Evolutionary conservation across 2,888 invertebrate species (phyloP).

Genomic region (Polymixis lichenea): DNA sequence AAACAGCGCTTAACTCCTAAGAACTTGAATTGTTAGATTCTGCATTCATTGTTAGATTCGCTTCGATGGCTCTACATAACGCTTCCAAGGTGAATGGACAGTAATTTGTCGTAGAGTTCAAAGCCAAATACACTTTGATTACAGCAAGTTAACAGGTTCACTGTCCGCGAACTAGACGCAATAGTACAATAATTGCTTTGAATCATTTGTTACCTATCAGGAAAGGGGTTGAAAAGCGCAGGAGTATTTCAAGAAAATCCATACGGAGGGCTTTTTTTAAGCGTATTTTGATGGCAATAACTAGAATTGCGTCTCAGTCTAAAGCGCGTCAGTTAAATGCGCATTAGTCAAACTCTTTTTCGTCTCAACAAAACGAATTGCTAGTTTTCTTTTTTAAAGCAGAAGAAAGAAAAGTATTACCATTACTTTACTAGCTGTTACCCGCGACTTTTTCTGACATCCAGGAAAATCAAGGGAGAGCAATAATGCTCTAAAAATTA

Average conservation of each 20-base stretch:
- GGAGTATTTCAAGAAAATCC: neutral
- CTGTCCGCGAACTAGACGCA: too few species aligned
- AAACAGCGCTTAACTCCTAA: constrained; percentile 42
- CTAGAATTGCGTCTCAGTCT: neutral
- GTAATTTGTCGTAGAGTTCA: constrained; percentile 62
- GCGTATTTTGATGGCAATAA: neutral
- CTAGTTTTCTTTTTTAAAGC: neutral
- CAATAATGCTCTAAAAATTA: too few species aligned
- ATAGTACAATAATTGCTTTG: neutral
- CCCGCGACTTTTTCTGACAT: too few species aligned
- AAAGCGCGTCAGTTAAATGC: neutral
- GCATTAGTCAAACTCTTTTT: neutral
- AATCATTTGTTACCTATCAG: neutral
- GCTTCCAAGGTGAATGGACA: constrained; percentile 83
- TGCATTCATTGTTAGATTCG: constrained; percentile 59
- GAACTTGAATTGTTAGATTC: constrained; percentile 46
- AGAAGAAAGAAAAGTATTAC: neutral
- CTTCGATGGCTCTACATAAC: constrained; percentile 75
- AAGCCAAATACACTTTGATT: constrained; percentile 52
- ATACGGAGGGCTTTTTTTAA: too few species aligned
- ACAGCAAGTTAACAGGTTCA: constrained; percentile 20
- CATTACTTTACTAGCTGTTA: too few species aligned
- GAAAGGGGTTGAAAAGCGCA: too few species aligned
- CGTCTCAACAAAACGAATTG: neutral
- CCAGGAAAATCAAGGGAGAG: too few species aligned